These are phyloP conservation scores for Himalopsyche anomala DNA, from an alignment of 2,888 invertebrate species.

Conservation along the genomic window DNA sequence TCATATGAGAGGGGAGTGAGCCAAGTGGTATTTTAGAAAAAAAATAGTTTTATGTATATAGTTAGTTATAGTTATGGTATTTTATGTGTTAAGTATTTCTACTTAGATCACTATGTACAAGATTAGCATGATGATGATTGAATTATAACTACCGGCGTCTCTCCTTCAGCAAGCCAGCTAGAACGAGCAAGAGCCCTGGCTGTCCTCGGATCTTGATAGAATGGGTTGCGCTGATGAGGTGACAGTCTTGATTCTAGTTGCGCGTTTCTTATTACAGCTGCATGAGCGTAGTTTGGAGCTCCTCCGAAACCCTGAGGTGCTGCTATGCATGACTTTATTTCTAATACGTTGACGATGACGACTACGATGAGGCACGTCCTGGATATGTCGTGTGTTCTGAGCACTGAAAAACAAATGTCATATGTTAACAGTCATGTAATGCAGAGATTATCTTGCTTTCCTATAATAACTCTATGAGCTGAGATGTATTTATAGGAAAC, in stretches of 20 bases:
- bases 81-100: too few relatives aligned
- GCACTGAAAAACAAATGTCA: slow-evolving; percentile 21
- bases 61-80: too few relatives aligned
- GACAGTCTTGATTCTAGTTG: slow-evolving; percentile 78
- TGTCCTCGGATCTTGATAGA: slow-evolving; percentile 78
- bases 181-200: slow-evolving; percentile 76
- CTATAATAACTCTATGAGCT: too few relatives aligned
- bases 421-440: too few relatives aligned
- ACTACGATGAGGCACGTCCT: neutral
- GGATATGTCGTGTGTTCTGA: neutral
- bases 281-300: slow-evolving; percentile 70
- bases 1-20: too few relatives aligned
- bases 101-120: too few relatives aligned
- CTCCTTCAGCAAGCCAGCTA: slow-evolving; percentile 80
- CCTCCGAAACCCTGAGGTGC: slow-evolving; percentile 40
- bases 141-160: slow-evolving; percentile 73
- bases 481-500: too few relatives aligned
- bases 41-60: too few relatives aligned
- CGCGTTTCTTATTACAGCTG: slow-evolving; percentile 78
- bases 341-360: neutral
- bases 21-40: too few relatives aligned
- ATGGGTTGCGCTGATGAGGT: slow-evolving; percentile 77
- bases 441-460: too few relatives aligned
- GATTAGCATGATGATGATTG: neutral
- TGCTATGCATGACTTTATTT: neutral